Base-by-base conservation (phyloP, 2,888 invertebrate species). In the Scelioninae gen. 1 region DNA sequence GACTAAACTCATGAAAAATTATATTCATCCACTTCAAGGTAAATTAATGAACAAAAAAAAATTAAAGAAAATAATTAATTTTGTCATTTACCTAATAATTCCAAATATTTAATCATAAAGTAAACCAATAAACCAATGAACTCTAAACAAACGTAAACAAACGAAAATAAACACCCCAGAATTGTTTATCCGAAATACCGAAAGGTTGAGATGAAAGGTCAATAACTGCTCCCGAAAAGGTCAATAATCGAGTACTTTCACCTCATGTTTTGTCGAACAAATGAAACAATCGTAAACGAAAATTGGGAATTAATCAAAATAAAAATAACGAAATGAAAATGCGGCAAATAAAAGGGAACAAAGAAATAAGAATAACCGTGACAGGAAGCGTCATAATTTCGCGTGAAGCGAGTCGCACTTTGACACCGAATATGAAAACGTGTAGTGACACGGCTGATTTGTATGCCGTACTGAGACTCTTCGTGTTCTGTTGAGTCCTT, bases 161-260 rank as follows among this genome's bases (percentile, higher is more conserved):
- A n/a, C n/a, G n/a, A n/a, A n/a, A n/a, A n/a, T n/a, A n/a, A n/a
- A n/a, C n/a, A n/a, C n/a, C n/a, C n/a, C n/a, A n/a, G n/a, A n/a
- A n/a, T n/a, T n/a, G n/a, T n/a, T n/a, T n/a, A n/a, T n/a, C n/a
- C n/a, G n/a, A n/a, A n/a, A 34, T 34, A 5, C 5, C 13, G 63
- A 72, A 62, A 62, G 62, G 51, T 72, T 43, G 72, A 43, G 29
- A 15, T n/a, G 47, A 74, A 74, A 74, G 74, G 74, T 74, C 74
- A 63, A 58, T 55, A 74, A 71, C 71, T 71, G 74, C 47, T 55
- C 11, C 55, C 60, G 63, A 74, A 74, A 74, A 74, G 74, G 74
- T 74, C 63, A 74, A 74, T 74, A 74, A 74, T 74, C 63, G 62
- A 63, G 55, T 62, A 55, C 55, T 45, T 74, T 63, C 32, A 51